Base-by-base conservation (phyloP, 2,797 vertebrate species). In the Remorina albescens region DNA sequence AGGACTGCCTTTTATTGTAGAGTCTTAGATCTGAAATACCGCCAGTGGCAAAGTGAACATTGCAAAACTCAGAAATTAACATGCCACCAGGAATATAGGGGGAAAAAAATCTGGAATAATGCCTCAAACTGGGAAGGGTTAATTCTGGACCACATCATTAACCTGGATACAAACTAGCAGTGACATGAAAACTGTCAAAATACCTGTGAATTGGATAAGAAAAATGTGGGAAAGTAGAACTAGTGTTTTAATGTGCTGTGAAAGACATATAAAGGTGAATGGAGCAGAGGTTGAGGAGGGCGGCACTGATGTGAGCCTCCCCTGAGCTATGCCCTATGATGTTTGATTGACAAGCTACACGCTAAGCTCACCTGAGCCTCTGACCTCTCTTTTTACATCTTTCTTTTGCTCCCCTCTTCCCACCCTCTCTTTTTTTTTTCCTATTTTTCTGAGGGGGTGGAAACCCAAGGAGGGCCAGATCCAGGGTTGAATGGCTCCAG, bases 271-370 rank as follows among this genome's bases (percentile, higher is more conserved):
- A 58, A 68, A 76, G 69, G 81, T 81, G 83, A 81, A 34, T 0
- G 3, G 36, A 70, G 72, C 72, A 60, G 64, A 66, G 69, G 86
- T 85, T 75, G 83, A 59, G 74, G 65, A 73, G 66, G 49, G 64
- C 57, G 80, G 66, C 62, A 74, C n/a, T 37, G 53, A 47, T 51
- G 74, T 67, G 76, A 72, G 55, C 62, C 76, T 88, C 82, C 86
- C 88, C 82, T 62, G 77, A 88, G 91, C 81, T 72, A 66, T 16
- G 58, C 77, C 25, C 70, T 84, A 71, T 76, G 76, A 89, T 83
- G 80, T 83, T 68, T 90, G 93, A 94, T 89, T 93, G 93, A 94
- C 92, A 91, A 75, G 80, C 83, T 81, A 93, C 91, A 92, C 54
- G 66, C 84, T 88, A 87, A 87, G 84, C 84, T 88, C 88, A 90